Conservation (phyloP, 2,113 vertebrate species). For the Protobothrops mucrosquamatus region DNA sequence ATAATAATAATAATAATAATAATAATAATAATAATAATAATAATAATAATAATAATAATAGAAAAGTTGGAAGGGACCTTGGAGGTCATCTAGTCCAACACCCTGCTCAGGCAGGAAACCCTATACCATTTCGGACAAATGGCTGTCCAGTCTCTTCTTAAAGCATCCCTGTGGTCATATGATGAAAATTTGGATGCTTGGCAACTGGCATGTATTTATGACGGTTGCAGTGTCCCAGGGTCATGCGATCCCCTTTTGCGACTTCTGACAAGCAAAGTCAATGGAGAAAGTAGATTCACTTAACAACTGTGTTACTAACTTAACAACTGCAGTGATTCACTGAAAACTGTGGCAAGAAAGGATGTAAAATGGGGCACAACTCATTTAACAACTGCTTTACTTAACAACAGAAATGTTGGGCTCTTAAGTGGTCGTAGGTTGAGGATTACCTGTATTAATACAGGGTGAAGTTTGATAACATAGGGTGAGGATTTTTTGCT, state of each 20-base stretch:
- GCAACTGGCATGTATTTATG: background rate
- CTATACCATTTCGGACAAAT: too few relatives aligned
- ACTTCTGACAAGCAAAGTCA: background rate
- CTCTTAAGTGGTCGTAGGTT: background rate
- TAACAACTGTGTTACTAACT: background rate
- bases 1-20: too few relatives aligned
- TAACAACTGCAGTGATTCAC: background rate
- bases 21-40: too few relatives aligned
- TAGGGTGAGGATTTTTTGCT: too few relatives aligned
- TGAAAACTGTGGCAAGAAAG: background rate
- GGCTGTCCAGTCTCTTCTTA: too few relatives aligned
- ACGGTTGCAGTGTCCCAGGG: background rate
- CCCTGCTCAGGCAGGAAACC: too few relatives aligned
- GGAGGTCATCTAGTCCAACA: too few relatives aligned
- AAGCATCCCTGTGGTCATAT: background rate
- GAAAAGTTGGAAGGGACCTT: too few relatives aligned
- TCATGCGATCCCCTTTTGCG: background rate
- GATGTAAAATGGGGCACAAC: background rate
- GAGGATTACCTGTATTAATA: background rate
- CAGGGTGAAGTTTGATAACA: too few relatives aligned
- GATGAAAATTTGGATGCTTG: background rate
- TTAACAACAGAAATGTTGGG: background rate
- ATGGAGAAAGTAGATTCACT: background rate
- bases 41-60: too few relatives aligned
- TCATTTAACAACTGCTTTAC: background rate